Evolutionary conservation across 2,888 invertebrate genomes (phyloP).

Genomic region (Pollenia angustigena): DNA sequence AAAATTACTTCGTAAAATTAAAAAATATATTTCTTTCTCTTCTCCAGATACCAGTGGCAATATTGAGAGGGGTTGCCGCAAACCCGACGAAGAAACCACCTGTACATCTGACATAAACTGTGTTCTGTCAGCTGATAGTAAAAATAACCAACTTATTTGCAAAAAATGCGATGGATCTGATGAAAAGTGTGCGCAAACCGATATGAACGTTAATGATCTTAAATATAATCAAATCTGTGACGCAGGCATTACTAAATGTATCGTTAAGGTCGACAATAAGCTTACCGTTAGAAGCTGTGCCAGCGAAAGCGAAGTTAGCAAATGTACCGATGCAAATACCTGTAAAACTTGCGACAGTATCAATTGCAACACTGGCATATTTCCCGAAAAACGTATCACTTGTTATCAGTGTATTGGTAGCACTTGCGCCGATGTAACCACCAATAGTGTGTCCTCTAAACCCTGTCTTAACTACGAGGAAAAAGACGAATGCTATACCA

Average conservation of each 20-base stretch:
- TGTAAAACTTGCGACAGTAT: slow-evolving; percentile 68
- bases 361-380: slow-evolving; percentile 76
- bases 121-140: background rate
- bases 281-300: slow-evolving; percentile 76
- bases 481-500: slow-evolving; percentile 76
- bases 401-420: slow-evolving; percentile 76
- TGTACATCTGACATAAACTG: slow-evolving; percentile 18
- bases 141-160: slow-evolving; percentile 76
- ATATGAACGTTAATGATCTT: slow-evolving; percentile 16
- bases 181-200: slow-evolving; percentile 75
- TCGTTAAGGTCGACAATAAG: slow-evolving; percentile 72
- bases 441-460: slow-evolving; percentile 4
- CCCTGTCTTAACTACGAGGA: slow-evolving; percentile 74
- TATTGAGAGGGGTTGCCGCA: slow-evolving; percentile 52
- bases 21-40: background rate
- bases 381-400: slow-evolving; percentile 73
- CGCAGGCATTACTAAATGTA: slow-evolving; percentile 72
- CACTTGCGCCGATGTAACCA: slow-evolving; percentile 71
- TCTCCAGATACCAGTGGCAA: slow-evolving; percentile 35
- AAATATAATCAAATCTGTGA: slow-evolving; percentile 74
- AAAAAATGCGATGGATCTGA: slow-evolving; percentile 75
- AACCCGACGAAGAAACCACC: background rate
- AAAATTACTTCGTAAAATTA: background rate
- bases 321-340: slow-evolving; percentile 42
- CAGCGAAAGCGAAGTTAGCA: slow-evolving; percentile 21